Conservation (phyloP, 2,888 invertebrate genomes). For the Heliconius hortense region DNA sequence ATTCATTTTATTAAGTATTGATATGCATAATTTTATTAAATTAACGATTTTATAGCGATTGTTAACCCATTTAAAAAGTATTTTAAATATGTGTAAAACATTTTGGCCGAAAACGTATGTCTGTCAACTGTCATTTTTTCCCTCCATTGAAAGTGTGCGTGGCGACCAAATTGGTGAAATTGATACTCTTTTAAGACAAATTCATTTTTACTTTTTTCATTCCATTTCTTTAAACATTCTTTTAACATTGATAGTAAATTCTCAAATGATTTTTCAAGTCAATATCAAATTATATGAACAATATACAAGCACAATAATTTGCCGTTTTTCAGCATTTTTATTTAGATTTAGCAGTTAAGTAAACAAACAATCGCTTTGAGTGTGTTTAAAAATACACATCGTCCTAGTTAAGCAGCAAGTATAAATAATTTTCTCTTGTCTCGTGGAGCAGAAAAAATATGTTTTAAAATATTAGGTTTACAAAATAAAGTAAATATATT, state of each 20-base stretch:
- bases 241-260: neutral
- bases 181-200: constrained; percentile 10
- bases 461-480: neutral
- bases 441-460: neutral
- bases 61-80: constrained; percentile 1
- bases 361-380: constrained; percentile 1
- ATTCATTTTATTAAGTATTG: neutral
- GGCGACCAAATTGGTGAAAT: constrained; percentile 3
- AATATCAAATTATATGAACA: neutral
- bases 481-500: neutral
- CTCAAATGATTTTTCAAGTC: neutral
- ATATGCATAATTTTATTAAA: constrained; percentile 2
- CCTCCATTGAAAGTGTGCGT: neutral
- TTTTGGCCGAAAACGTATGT: neutral
- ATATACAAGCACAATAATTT: neutral
- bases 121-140: constrained; percentile 16
- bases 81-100: constrained; percentile 1
- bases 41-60: neutral
- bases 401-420: constrained; percentile 26
- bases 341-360: constrained; percentile 4
- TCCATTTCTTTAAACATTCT: neutral
- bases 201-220: neutral
- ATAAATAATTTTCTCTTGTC: constrained; percentile 23
- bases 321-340: neutral
- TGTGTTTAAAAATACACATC: constrained; percentile 31